Percentiles rank a stretch among this genome's conserved stretches.
Conservation (phyloP, 2,113 vertebrate species). For the Chaetura pelagica region DNA sequence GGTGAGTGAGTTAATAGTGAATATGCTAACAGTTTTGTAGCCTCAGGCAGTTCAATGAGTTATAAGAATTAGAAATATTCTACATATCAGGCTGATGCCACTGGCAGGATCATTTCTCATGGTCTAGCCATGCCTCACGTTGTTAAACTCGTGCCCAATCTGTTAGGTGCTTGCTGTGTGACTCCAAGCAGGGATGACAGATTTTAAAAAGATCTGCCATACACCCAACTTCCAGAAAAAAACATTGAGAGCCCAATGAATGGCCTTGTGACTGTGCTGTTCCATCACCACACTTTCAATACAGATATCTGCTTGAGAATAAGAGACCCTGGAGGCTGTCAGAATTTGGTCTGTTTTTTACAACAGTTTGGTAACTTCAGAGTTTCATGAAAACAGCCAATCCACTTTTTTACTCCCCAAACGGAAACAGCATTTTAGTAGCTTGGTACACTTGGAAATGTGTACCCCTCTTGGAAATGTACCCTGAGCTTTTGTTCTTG, state of each 20-base stretch:
- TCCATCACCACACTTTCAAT: neutral
- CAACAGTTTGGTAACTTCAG: neutral
- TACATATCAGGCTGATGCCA: neutral
- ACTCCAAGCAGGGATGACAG: neutral
- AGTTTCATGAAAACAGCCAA: neutral
- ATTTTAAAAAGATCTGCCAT: neutral
- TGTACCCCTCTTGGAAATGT: neutral
- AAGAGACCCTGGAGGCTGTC: neutral
- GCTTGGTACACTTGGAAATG: neutral
- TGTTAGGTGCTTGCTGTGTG: neutral
- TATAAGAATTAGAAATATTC: neutral
- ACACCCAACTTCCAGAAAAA: neutral
- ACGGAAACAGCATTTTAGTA: neutral
- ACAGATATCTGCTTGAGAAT: neutral
- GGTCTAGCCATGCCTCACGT: slow-evolving; percentile 23
- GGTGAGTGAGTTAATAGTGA: neutral
- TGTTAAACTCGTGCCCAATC: neutral
- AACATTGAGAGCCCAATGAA: neutral
- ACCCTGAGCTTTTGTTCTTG: neutral
- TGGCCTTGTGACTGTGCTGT: neutral
- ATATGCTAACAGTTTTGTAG: neutral
- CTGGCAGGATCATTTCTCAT: neutral
- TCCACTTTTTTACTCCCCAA: neutral
- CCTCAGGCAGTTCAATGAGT: neutral
- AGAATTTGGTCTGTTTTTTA: neutral